phyloP scores from a whole-genome alignment of 2,113 vertebrate genomes.

The Grammatotria lemairii region DNA sequence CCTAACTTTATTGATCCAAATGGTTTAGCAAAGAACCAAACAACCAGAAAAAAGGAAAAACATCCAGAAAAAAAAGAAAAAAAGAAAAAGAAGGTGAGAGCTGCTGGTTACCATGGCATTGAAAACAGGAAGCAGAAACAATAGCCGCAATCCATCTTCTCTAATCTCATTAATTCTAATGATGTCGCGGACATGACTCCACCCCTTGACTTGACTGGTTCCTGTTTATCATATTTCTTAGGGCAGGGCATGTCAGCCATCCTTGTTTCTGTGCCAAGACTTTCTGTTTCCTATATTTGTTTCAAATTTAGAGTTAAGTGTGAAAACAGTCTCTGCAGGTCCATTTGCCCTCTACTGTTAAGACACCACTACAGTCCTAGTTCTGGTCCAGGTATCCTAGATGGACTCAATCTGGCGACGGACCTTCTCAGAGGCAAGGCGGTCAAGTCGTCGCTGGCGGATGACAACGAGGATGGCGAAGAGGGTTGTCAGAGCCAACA shows the following conservation, averaged over 20 bases:
- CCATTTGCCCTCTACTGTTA: background rate
- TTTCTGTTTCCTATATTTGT: background rate
- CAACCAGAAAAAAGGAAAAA: background rate
- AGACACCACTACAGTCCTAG: background rate
- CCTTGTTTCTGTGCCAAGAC: background rate
- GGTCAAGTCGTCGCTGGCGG: constrained; percentile 52
- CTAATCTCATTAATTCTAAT: background rate
- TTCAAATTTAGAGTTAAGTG: background rate
- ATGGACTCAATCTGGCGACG: constrained; percentile 62
- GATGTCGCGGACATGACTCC: background rate
- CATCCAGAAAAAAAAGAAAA: background rate
- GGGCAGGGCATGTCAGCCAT: background rate
- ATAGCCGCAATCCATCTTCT: background rate
- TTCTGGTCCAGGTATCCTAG: background rate
- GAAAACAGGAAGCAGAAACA: background rate
- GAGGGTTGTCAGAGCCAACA: constrained; percentile 28
- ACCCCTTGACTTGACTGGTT: background rate
- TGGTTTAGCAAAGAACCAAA: background rate
- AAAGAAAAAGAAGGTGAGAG: fast-evolving
- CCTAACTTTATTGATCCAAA: background rate
- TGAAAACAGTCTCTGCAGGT: background rate
- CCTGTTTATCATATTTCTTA: background rate
- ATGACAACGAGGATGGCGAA: constrained; percentile 33
- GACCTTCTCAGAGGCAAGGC: constrained; percentile 56
- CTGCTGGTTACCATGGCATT: background rate